These are phyloP conservation scores for Choloepus hoffmanni DNA, from an alignment of 2,113 vertebrate species.

Conservation along the genomic window DNA sequence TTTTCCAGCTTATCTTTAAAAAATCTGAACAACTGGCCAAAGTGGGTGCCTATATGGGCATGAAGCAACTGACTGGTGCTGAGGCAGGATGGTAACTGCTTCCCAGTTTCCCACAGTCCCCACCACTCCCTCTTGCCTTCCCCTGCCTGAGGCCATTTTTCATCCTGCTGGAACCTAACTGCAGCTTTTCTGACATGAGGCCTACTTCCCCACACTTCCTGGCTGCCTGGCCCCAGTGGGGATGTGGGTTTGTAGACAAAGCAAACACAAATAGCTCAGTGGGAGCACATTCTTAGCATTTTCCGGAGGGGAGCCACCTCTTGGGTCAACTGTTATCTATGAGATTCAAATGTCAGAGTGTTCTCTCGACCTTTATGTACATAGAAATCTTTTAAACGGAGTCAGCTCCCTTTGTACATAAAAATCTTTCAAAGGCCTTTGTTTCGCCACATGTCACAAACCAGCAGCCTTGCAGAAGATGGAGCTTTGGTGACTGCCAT, in stretches of 20 bases:
- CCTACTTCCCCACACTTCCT: not conserved
- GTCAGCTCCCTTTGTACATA: not conserved
- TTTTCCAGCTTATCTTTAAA: not conserved
- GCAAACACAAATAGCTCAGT: not conserved
- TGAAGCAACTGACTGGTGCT: not conserved
- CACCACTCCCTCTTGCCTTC: not conserved
- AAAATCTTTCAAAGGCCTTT: not conserved
- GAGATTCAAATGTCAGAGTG: constrained; percentile 47
- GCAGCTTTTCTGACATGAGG: not conserved
- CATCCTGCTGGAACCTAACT: rapidly evolving
- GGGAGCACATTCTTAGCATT: not conserved
- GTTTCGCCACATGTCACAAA: not conserved
- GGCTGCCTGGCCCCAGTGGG: not conserved
- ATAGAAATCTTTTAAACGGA: no score
- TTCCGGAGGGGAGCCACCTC: not conserved
- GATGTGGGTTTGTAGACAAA: not conserved
- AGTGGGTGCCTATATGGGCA: not conserved
- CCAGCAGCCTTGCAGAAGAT: rapidly evolving
- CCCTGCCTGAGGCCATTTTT: not conserved
- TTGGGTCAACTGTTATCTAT: not conserved
- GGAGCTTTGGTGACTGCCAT: not conserved
- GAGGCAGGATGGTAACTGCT: not conserved
- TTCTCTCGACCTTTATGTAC: not conserved
- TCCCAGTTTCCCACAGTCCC: not conserved
- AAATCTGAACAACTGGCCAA: not conserved